These are phyloP conservation scores for Tympanoctomys barrerae DNA, from an alignment of 2,797 vertebrate species.

Conservation along the genomic window DNA sequence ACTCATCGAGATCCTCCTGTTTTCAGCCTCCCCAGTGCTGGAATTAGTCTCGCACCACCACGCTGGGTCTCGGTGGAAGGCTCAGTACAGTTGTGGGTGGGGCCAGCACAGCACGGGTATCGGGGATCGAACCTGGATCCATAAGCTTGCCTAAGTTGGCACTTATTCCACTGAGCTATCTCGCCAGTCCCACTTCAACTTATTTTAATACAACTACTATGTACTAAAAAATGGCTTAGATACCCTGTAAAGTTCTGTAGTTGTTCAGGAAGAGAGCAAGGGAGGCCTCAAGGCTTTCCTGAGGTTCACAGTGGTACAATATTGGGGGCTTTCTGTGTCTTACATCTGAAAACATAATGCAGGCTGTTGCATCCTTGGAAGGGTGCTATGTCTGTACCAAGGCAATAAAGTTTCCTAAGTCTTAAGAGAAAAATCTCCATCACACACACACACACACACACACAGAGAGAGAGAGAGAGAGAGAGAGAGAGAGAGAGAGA, in stretches of 20 bases:
- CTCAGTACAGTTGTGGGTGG: too few species aligned
- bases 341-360: background rate
- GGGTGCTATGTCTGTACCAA: background rate
- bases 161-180: too few species aligned
- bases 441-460: background rate
- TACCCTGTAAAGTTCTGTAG: background rate
- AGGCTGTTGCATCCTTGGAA: background rate
- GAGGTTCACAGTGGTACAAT: background rate
- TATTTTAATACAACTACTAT: background rate
- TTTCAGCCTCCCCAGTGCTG: too few species aligned
- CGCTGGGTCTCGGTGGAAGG: too few species aligned
- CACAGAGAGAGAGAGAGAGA: too few species aligned
- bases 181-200: background rate
- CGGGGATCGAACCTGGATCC: too few species aligned
- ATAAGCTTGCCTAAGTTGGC: too few species aligned
- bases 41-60: too few species aligned
- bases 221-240: background rate
- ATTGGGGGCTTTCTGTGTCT: background rate
- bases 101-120: too few species aligned
- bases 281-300: fast-evolving
- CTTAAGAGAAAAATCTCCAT: background rate
- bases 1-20: too few species aligned
- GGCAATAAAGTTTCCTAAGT: background rate
- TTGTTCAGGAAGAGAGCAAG: background rate
- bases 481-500: too few species aligned